These are phyloP conservation scores for Conus canariensis DNA, from an alignment of 2,888 invertebrate species.

Conservation along the genomic window DNA sequence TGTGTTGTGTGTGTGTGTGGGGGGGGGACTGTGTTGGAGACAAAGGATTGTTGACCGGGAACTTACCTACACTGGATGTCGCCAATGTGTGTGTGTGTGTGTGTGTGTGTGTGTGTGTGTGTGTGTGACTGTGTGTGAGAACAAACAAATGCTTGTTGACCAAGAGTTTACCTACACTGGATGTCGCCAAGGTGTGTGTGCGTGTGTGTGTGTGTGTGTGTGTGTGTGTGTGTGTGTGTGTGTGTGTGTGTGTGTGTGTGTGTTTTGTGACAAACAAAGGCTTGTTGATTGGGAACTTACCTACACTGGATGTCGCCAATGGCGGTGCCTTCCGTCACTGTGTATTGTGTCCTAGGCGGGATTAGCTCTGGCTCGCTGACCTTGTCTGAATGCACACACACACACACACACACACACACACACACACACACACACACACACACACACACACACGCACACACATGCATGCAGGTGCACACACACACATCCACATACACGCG, in stretches of 20 bases:
- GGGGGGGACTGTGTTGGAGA: neutral
- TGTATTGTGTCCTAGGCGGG: conserved; percentile 1
- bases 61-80: neutral
- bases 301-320: neutral
- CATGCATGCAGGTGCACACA: neutral
- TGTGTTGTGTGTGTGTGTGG: neutral
- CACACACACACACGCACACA: neutral
- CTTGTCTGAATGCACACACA: neutral
- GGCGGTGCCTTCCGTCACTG: neutral
- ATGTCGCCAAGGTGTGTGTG: neutral
- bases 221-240: neutral
- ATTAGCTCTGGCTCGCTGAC: neutral
- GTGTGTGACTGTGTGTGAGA: neutral
- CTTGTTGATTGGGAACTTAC: too few relatives aligned
- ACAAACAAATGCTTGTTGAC: neutral
- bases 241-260: conserved; percentile 7
- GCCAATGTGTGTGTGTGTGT: neutral
- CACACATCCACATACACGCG: neutral
- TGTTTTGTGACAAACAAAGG: neutral
- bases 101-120: neutral
- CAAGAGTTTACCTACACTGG: neutral
- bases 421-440: neutral
- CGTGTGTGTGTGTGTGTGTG: neutral
- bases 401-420: neutral
- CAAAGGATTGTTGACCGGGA: neutral